Base-by-base conservation (phyloP, 2,888 invertebrate genomes). In the Drosophila crucigera region DNA sequence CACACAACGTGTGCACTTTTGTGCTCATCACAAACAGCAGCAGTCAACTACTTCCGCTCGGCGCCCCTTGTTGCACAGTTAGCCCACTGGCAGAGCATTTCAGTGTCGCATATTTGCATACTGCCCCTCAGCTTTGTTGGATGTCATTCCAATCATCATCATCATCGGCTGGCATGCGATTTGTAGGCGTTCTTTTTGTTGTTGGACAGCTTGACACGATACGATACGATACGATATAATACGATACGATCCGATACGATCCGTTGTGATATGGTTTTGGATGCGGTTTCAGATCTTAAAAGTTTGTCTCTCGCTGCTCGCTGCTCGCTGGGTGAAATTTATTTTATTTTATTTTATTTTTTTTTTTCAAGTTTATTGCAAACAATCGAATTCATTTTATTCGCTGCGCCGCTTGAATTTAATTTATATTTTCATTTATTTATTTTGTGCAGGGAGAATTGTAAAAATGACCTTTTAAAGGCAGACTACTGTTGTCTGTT, bases 401-500 rank as follows among this genome's bases (percentile, higher is more conserved):
- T 66, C 59, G 63, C 58, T 63, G 41, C 52, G 37, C 39, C 19
- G 68, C 63, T 63, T 74, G 49, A 69, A 69, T 69, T 79, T 67
- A 59, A 79, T 60, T 73, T 70, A 71, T 70, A 58, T 64, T 33
- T 49, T 66, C 43, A 56, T 64, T 49, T 80, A 37, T 55, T 72
- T n/a, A 28, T 25, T 52, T 22, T 49, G 49, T 59, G 54, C 54
- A 67, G 80, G 68, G 74, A 73, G 84, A 86, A 79, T 74, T 71
- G 59, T 41, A 35, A 63, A 58, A 76, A 73, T 76, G 60, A 84
- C 83, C 83, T 89, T 89, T 87, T 87, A 72, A 55, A 75, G 84
- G 62, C 78, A 67, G 55, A 35, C 65, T 58, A 58, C 63, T 37
- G 28, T 31, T 28, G 28, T 25, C 25, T 28, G 25, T 2, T 25